Evolutionary conservation across 2,113 vertebrate genomes (phyloP), one percentile per base, ranked within the genome.

Genomic region (Proteles cristata): DNA sequence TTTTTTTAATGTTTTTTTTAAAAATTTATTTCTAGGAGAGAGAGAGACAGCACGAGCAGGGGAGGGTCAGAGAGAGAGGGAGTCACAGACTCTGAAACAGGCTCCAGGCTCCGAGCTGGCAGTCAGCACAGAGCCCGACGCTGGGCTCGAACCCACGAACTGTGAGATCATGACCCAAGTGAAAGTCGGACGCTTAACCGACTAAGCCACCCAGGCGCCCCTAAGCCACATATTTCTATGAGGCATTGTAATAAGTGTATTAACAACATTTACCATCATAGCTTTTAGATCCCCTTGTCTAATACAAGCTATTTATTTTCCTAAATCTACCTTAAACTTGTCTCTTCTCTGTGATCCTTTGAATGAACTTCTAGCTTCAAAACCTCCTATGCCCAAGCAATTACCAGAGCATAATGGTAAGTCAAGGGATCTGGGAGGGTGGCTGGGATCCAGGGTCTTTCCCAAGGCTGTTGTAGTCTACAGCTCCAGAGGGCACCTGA

Each of bases 331-430:
- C n/a, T 63, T 63, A 82, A 76, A 53, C 28, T 31, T 45, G 2
- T 91, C 65, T 95, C 39, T 91, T n/a, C 86, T 91, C 25, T 91
- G 43, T 66, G 55, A 61, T 95, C 45, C 48, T 43, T 86, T 61
- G 19, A 17, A 76, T 11, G 79, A 12, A 35, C 26, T 66, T 81
- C 19, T 65, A 90, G 50, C 14, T 76, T 25, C 0, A 33, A 45
- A 10, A 15, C 4, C 3, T 15, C 2, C 21, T 12, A 39, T 10
- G 0, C 12, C 69, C 77, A 28, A 0, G 9, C 16, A 55, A 11
- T 66, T 39, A 16, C 1, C 3, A 10, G 39, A 23, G 11, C 68
- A 0, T 19, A 25, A 39, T 69, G 63, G 84, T 92, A 23, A 94
- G 83, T 55, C 39, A 23, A 50, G 11, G 58, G 43, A 31, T 15